Percentiles rank a stretch among this genome's conserved stretches.
Conservation (phyloP, 2,888 invertebrate genomes). For the Dynastes grantii region DNA sequence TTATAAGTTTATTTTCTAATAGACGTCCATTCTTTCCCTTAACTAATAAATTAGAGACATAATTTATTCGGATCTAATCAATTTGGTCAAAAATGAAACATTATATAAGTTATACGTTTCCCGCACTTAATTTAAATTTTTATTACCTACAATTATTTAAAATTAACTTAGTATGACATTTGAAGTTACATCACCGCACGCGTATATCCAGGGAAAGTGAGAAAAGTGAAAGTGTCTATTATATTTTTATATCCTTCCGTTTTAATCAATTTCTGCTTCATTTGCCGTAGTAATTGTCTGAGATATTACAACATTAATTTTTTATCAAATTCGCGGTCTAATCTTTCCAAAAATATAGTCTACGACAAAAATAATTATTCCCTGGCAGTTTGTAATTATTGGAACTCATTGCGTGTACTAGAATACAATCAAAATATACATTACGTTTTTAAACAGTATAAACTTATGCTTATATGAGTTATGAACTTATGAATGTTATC, state of each 20-base stretch:
- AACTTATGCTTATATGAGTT: not conserved
- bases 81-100: no score
- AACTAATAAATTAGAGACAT: no score
- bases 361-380: no score
- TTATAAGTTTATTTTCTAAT: not conserved
- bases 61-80: no score
- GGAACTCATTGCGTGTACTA: no score
- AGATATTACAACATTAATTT: not conserved
- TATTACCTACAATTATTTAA: no score
- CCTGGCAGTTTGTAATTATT: no score
- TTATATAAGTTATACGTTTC: no score
- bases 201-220: constrained; percentile 18
- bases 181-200: constrained; percentile 21
- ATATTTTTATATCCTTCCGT: constrained; percentile 18
- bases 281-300: not conserved
- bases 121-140: no score
- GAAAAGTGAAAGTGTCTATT: constrained; percentile 36
- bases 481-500: not conserved
- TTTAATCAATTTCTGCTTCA: not conserved
- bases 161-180: not conserved
- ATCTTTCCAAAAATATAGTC: no score
- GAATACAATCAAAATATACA: no score
- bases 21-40: not conserved
- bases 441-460: not conserved
- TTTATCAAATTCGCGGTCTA: no score